phyloP scores from a whole-genome alignment of 2,797 vertebrate genomes.

The Poeciliopsis presidionis region DNA sequence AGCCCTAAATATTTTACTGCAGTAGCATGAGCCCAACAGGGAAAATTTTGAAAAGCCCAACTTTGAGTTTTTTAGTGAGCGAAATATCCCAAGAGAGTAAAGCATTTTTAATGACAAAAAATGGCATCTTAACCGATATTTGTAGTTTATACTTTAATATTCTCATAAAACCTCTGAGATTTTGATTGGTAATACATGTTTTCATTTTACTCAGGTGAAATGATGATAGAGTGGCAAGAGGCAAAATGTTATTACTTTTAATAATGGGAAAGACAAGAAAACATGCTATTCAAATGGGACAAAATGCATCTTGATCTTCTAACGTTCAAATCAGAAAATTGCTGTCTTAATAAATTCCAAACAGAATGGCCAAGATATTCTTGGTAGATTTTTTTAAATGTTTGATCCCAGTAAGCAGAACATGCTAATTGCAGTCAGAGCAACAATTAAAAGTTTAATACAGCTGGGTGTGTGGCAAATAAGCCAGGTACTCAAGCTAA shows the following conservation, averaged over 20 bases:
- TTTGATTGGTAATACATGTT: neutral
- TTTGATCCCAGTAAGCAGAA: neutral
- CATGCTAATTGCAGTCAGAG: neutral
- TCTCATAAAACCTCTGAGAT: neutral
- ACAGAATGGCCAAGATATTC: neutral
- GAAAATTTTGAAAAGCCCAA: neutral
- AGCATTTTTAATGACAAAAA: neutral
- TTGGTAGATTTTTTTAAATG: neutral
- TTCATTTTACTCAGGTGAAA: neutral
- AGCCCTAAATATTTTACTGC: neutral
- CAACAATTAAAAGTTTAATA: neutral
- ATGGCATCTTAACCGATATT: neutral
- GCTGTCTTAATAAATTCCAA: neutral
- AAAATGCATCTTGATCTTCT: neutral
- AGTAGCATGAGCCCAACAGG: neutral
- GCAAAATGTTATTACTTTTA: neutral
- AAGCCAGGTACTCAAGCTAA: neutral
- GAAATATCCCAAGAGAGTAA: neutral
- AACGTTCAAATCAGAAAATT: neutral
- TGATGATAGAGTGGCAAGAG: neutral
- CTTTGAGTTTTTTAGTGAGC: neutral
- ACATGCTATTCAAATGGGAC: neutral
- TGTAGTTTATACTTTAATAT: neutral
- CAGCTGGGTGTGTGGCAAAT: neutral
- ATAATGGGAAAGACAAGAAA: neutral